These are phyloP conservation scores for Trilocha varians DNA, from an alignment of 2,888 invertebrate species.

Conservation along the genomic window DNA sequence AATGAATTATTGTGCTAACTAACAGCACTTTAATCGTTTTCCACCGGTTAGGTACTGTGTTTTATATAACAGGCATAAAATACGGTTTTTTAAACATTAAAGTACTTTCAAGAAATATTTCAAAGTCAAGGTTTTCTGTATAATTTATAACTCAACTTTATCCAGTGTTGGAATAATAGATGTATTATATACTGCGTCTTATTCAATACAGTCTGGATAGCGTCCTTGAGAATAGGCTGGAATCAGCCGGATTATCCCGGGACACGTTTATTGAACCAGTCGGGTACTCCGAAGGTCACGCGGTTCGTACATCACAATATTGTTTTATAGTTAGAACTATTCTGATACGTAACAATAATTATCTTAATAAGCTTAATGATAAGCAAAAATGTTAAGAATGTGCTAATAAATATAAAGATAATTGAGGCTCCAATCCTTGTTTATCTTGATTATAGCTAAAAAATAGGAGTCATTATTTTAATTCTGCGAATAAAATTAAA, in stretches of 20 bases:
- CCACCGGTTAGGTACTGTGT: no score
- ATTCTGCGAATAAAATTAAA: no score
- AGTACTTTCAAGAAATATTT: no score
- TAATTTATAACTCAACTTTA: no score
- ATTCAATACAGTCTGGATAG: not conserved
- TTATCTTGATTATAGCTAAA: no score
- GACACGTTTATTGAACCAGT: constrained; percentile 47
- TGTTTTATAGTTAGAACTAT: not conserved
- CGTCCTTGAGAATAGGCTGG: constrained; percentile 52
- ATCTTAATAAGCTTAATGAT: constrained; percentile 22
- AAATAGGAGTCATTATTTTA: no score
- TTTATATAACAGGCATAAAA: no score
- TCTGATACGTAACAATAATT: constrained; percentile 8
- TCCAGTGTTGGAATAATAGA: no score
- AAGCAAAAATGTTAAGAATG: constrained; percentile 17
- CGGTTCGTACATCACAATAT: constrained; percentile 31
- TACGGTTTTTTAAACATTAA: no score
- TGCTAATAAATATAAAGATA: constrained; percentile 23
- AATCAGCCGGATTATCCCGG: constrained; percentile 33
- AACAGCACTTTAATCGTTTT: no score
- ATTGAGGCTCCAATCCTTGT: constrained; percentile 21
- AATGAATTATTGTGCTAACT: no score
- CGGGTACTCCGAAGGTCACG: constrained; percentile 19
- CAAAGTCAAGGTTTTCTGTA: no score
- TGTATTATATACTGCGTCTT: not conserved